These are phyloP conservation scores for Ochropleura leucogaster DNA, from an alignment of 2,888 invertebrate species.

Conservation along the genomic window DNA sequence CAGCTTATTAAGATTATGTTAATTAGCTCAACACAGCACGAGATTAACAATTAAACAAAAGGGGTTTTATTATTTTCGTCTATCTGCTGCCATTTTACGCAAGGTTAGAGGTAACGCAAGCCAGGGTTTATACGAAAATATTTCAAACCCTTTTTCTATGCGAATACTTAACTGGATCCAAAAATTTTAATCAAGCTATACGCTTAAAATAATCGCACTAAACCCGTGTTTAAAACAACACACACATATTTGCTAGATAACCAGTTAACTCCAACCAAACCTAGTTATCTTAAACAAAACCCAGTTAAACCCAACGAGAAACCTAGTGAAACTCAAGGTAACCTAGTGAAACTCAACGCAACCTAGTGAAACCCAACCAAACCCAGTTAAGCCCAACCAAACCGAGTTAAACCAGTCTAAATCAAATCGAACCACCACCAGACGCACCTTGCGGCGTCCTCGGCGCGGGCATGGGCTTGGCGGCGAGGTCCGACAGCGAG, in stretches of 20 bases:
- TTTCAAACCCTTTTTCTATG: neutral
- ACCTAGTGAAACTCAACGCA: neutral
- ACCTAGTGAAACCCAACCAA: neutral
- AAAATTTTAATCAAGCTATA: neutral
- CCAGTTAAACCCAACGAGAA: neutral
- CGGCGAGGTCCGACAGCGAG: slow-evolving; percentile 94
- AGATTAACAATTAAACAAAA: neutral
- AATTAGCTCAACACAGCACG: neutral
- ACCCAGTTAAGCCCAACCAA: neutral
- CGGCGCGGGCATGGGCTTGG: slow-evolving; percentile 91
- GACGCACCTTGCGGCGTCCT: slow-evolving; percentile 91
- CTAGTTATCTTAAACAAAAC: neutral
- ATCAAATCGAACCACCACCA: slow-evolving; percentile 57
- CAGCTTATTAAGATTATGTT: slow-evolving; percentile 2
- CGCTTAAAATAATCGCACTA: neutral
- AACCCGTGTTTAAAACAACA: neutral
- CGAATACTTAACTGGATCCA: no score
- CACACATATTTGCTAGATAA: neutral
- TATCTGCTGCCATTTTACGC: neutral
- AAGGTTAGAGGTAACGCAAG: neutral
- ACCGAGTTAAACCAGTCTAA: slow-evolving; percentile 15
- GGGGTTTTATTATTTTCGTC: neutral
- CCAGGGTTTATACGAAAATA: neutral
- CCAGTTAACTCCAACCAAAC: neutral
- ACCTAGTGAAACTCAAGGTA: neutral